Evolutionary conservation across 2,888 invertebrate genomes (phyloP), one percentile per base, ranked within the genome.

Genomic region (Oligia strigilis): DNA sequence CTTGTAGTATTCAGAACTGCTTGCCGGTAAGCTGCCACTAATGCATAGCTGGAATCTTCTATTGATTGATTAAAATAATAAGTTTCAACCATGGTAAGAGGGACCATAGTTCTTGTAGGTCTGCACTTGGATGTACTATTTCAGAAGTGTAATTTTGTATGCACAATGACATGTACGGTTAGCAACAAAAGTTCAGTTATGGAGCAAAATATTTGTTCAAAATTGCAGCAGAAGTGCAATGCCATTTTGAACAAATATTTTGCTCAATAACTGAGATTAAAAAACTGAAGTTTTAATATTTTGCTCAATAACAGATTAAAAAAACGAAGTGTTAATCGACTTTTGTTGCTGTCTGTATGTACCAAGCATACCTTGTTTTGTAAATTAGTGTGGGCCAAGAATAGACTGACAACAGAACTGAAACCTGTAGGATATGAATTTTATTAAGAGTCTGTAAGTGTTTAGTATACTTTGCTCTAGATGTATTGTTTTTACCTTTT

Each of bases 401-500:
- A 36, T 29, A 75, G 58, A 74, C 11, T 58, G 29, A 72, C 0
- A 11, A 75, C 9, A 55, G 2, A 75, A 29, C n/a, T 13, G 2
- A 4, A 14, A 11, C 29, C 72, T 43, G 29, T 43, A 75, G 72
- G n/a, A 55, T 72, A 43, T 14, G 29, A 29, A 75, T 36, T 36
- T 36, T 36, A 36, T 46, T 17, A 46, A 55, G 5, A 23, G 23
- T 29, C 8, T 36, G 6, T 11, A n/a, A n/a, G 5, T 55, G 40
- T 72, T 19, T 36, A 11, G 23, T 17, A 46, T 8, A 58, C 0
- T 17, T 55, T 58, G 14, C 9, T 40, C 43, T 3, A 19, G 13
- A 73, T n/a, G 9, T n/a, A 17, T 13, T 70, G 14, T 72, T 60
- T 75, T 72, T 75, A 49, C 66, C 36, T 72, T 77, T 81, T 86